A percentile compares a stretch with the other conserved stretches of the same genome.
Conservation (phyloP, 2,113 vertebrate genomes). For the Argyrosomus japonicus region DNA sequence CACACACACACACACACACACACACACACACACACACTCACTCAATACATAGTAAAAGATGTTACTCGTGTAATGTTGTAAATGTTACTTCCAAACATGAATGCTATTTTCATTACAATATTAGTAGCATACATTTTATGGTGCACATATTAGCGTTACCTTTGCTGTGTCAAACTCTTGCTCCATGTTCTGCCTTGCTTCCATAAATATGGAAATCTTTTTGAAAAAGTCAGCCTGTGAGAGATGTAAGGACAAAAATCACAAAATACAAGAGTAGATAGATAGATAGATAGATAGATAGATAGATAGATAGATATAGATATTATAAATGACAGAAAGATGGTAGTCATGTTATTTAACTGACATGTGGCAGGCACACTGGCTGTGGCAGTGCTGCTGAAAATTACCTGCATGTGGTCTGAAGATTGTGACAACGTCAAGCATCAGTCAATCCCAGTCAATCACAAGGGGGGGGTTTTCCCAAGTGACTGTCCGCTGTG, state of each 20-base stretch:
- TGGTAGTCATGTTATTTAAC: slow-evolving; percentile 21
- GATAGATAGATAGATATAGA: background rate
- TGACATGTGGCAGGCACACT: background rate
- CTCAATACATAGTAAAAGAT: background rate
- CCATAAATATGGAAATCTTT: slow-evolving; percentile 79
- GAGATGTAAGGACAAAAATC: slow-evolving; percentile 54
- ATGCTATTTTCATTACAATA: background rate
- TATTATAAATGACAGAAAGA: slow-evolving; percentile 1
- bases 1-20: background rate
- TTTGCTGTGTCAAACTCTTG: slow-evolving; percentile 67
- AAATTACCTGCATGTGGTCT: slow-evolving; percentile 41
- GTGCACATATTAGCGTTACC: slow-evolving; percentile 75
- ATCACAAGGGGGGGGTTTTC: slow-evolving; percentile 53
- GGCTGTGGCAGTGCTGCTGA: slow-evolving; percentile 12
- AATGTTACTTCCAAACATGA: background rate
- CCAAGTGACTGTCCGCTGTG: slow-evolving; percentile 66
- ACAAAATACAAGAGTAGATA: background rate
- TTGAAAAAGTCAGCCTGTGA: slow-evolving; percentile 83
- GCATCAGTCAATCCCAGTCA: slow-evolving; percentile 46
- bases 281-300: background rate
- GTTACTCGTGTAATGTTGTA: background rate
- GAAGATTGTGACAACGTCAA: slow-evolving; percentile 35
- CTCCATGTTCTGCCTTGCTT: slow-evolving; percentile 68
- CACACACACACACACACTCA: background rate
- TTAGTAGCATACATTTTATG: background rate